Evolutionary conservation across 2,113 vertebrate genomes (phyloP).

Genomic region (Sinocyclocheilus anophthalmus): DNA sequence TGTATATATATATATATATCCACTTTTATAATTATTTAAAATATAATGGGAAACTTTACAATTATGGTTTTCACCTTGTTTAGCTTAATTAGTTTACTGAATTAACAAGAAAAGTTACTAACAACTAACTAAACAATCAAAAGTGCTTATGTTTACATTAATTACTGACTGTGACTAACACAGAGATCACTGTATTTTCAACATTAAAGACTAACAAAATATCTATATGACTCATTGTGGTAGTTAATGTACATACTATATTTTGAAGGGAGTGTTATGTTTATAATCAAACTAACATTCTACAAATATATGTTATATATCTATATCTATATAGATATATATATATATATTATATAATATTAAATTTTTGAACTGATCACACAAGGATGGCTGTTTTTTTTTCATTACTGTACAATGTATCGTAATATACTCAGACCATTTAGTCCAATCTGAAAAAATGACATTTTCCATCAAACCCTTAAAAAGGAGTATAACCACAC

Average conservation of each 20-base stretch:
- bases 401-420: too few species aligned
- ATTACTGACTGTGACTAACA: not conserved
- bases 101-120: not conserved
- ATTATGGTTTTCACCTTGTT: not conserved
- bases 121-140: not conserved
- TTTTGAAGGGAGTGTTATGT: not conserved
- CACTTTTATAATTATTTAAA: too few species aligned
- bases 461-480: not conserved
- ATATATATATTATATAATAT: too few species aligned
- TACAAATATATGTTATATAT: too few species aligned
- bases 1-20: too few species aligned
- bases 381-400: too few species aligned
- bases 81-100: not conserved
- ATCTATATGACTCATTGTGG: too few species aligned
- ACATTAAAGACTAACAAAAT: not conserved
- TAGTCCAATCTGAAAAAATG: not conserved
- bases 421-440: too few species aligned
- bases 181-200: not conserved
- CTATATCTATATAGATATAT: too few species aligned
- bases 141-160: not conserved
- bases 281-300: not conserved
- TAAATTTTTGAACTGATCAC: too few species aligned
- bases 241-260: not conserved
- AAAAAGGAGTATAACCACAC: not conserved
- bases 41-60: too few species aligned